phyloP scores from a whole-genome alignment of 2,113 vertebrate species.

The Leptocoma aspasia region DNA sequence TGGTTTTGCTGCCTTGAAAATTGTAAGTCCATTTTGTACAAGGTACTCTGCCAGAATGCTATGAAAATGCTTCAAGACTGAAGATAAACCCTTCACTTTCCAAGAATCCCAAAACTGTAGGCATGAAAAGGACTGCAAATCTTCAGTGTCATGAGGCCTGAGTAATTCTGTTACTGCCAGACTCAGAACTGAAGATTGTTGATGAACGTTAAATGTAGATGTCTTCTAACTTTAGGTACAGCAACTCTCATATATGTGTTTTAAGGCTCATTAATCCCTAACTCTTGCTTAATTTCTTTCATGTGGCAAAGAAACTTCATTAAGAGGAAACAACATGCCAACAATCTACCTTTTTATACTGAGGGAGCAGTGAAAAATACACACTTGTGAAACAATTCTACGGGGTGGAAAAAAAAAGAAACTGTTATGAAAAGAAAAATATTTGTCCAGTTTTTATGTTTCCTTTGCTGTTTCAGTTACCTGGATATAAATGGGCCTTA shows the following conservation, averaged over 20 bases:
- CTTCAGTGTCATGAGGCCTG: neutral
- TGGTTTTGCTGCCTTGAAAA: neutral
- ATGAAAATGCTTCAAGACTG: neutral
- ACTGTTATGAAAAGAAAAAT: neutral
- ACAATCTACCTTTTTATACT: neutral
- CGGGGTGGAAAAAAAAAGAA: neutral
- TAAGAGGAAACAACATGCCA: neutral
- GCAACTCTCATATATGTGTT: neutral
- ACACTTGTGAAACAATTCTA: neutral
- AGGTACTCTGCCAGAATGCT: neutral
- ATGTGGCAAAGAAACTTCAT: neutral
- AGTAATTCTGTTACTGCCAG: neutral
- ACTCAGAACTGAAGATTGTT: neutral
- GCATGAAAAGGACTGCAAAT: neutral
- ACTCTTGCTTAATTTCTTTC: neutral
- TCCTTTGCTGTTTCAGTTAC: conserved; percentile 30
- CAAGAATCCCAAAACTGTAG: neutral
- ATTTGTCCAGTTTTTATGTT: conserved; percentile 7
- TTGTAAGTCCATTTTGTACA: neutral
- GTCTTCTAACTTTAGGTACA: neutral
- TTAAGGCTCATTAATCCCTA: neutral
- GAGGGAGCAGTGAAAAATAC: neutral
- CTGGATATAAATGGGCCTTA: conserved; percentile 30
- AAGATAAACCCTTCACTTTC: neutral
- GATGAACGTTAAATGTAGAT: neutral